Evolutionary conservation across 1,140 invertebrate species (phyloP), one percentile per base, ranked within the genome.

Genomic region (Scaptomyza graminum): DNA sequence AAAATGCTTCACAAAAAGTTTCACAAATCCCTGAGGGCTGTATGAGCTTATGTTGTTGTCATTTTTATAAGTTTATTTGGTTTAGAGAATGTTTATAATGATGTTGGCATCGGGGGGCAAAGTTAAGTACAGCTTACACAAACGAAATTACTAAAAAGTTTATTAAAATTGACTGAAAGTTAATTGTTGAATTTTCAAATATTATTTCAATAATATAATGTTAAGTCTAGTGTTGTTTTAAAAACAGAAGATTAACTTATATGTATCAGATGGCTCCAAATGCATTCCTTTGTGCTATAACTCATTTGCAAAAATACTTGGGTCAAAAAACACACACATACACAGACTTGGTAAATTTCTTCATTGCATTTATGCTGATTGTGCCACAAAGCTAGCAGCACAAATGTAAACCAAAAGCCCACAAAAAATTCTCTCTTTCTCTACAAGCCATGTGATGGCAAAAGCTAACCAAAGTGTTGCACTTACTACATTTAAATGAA

Each of bases 401-500:
- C 34, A 49, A 64, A 70, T 63, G 51, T 55, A 63, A 70, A 43
- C 34, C 44, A 52, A 46, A 50, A 34, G 31, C 22, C 13, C 49
- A 41, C 25, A 22, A 46, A n/a, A 13, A 61, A 25, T 7, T 18
- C 62, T 5, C 25, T 22, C 39, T 15, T 12, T 43, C 16, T 37
- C 16, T 37, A 31, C 16, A 9, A 18, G 47, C 28, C 44, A 13
- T 47, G 28, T 28, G 9, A 25, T 46, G 50, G 39, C 25, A 65
- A 74, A 74, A 75, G 78, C 81, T 70, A 87, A 87, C 82, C 82
- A 87, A 85, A 85, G 82, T 82, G 83, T 87, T 85, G 82, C 82
- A 85, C 82, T 85, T 85, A 82, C 78, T 78, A 80, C 82, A 88
- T 85, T 85, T 85, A 85, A 85, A 85, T 85, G 78, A 82, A 85